A percentile compares a stretch with the other conserved stretches of the same genome.
Conservation (phyloP, 2,888 invertebrate genomes). For the Macrosoma leucophasiata region DNA sequence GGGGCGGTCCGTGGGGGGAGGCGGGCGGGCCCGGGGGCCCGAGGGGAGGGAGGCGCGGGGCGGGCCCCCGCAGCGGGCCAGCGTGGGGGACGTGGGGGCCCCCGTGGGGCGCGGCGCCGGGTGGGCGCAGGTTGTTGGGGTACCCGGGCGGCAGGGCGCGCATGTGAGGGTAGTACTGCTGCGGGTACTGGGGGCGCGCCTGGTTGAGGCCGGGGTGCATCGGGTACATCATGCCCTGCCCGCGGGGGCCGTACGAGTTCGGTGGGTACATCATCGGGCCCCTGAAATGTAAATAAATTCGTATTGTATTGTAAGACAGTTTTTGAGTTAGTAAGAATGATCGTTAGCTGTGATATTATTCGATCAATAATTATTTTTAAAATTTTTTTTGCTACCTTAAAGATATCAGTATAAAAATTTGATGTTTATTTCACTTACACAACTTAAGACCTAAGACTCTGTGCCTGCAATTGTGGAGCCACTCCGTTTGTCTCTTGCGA, state of each 20-base stretch:
- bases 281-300: constrained; percentile 32
- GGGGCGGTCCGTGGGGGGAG: constrained; percentile 6
- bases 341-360: no score
- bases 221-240: constrained; percentile 38
- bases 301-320: no score
- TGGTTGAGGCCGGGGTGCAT: constrained; percentile 26
- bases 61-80: constrained; percentile 20
- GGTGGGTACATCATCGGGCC: constrained; percentile 60
- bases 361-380: no score
- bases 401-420: no score
- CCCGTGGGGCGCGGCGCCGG: constrained; percentile 19
- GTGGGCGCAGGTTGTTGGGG: constrained; percentile 18
- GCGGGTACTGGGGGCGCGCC: constrained; percentile 37
- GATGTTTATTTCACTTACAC: no score
- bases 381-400: no score
- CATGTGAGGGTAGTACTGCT: constrained; percentile 48
- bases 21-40: constrained; percentile 8
- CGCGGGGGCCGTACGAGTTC: constrained; percentile 45
- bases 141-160: constrained; percentile 20
- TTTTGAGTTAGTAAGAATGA: no score
- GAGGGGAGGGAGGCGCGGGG: constrained; percentile 4
- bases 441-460: no score
- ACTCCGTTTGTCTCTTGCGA: no score
- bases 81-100: constrained; percentile 6
- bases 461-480: no score